phyloP scores from a whole-genome alignment of 1,140 invertebrate species.

The Tetramorium parvispinum region DNA sequence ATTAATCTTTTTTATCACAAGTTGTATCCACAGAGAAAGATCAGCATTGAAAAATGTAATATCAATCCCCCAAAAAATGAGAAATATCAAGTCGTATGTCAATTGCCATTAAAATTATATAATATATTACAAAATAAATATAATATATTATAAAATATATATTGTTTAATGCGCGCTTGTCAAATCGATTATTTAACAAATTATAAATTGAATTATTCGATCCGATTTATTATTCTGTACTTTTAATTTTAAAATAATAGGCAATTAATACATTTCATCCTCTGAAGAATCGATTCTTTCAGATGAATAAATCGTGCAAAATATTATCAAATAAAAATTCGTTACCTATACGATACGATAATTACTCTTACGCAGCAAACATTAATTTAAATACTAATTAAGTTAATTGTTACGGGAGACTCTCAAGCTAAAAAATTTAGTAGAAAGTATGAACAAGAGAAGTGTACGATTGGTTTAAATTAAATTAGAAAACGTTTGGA shows the following conservation, averaged over 20 bases:
- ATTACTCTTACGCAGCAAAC: background rate
- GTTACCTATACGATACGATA: background rate
- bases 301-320: background rate
- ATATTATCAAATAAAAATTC: background rate
- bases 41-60: background rate
- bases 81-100: background rate
- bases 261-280: background rate
- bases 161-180: background rate
- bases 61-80: background rate
- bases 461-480: constrained; percentile 1
- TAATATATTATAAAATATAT: background rate
- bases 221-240: background rate
- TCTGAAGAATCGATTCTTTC: background rate
- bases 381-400: constrained; percentile 34
- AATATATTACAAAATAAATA: background rate
- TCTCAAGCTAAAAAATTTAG: background rate
- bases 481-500: constrained; percentile 33
- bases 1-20: background rate
- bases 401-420: background rate
- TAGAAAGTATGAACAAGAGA: background rate
- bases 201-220: background rate
- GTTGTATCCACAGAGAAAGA: background rate
- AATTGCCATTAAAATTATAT: background rate
- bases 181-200: background rate
- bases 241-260: constrained; percentile 6